Base-by-base conservation (phyloP, 2,888 invertebrate genomes). In the Apodemia duryi region DNA sequence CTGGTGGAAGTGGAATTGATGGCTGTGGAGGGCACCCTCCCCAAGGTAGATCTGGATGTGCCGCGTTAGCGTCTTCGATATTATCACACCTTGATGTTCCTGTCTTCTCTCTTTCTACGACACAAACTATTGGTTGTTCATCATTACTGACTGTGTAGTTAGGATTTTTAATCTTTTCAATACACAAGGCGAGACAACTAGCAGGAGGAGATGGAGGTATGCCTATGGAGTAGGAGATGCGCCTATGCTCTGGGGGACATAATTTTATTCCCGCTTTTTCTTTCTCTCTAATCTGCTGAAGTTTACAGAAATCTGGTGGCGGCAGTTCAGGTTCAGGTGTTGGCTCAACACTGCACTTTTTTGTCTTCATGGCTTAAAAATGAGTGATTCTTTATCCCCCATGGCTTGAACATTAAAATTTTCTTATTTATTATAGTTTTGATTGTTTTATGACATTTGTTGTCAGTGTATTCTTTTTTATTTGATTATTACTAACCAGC, bases 101-200 rank as follows among this genome's bases (percentile, higher is more conserved):
- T 7, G 84, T 77, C 13, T 54, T 10, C 68, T 78, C 74, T 63
- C 77, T 75, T 51, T 77, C 75, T 2, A 84, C 82, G 0, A 69
- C 46, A 64, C 84, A 85, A 7, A 80, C 77, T 11, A 74, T 70
- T 6, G 77, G 77, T 11, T 67, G 57, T 0, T 73, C 66, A 1
- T 64, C 38, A 7, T 38, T 6, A 38, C 38, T 66, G 0, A 71
- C 57, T 5, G 69, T 67, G 9, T 82, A 52, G 1, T 77, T 75
- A 7, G 77, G 77, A 52, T 88, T 86, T 65, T 86, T 88, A 0
- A 89, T 75, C 71, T 70, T 83, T 63, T 88, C 86, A n/a, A 80
- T 76, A 65, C 85, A 86, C 21, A 87, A 41, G 0, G 76, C 86
- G 1, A 73, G 65, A 52, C 88, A 88, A 0, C 66, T 21, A 0